phyloP scores from a whole-genome alignment of 2,797 vertebrate genomes.

The Otus scops region DNA sequence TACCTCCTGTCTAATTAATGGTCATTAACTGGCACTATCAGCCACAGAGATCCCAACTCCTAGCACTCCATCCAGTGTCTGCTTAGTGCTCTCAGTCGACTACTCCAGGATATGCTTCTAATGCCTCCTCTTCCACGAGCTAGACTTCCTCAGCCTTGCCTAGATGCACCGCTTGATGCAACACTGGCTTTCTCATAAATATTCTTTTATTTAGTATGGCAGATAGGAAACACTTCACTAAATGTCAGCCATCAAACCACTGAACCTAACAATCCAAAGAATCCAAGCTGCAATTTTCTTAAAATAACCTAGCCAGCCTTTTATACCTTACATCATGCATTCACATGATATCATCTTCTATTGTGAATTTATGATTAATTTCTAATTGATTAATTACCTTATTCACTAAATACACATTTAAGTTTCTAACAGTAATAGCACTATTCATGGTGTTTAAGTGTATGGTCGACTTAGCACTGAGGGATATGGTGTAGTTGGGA shows the following conservation, averaged over 20 bases:
- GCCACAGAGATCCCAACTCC: not conserved
- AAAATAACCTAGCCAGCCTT: not conserved
- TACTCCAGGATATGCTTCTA: not conserved
- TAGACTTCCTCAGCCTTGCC: not conserved
- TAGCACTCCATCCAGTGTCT: not conserved
- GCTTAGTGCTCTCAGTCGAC: not conserved
- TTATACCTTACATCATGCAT: not conserved
- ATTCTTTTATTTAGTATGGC: not conserved
- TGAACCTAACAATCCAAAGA: not conserved
- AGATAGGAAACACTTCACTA: not conserved
- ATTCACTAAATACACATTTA: not conserved
- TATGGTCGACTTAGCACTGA: too few relatives aligned
- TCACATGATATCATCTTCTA: not conserved
- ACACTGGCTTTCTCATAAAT: not conserved
- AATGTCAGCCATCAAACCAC: not conserved
- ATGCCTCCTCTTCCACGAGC: not conserved
- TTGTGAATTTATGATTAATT: not conserved
- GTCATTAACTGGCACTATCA: not conserved
- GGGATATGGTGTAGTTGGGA: too few relatives aligned
- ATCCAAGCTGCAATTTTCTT: not conserved
- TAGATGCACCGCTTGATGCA: not conserved
- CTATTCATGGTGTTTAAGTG: not conserved
- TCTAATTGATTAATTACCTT: not conserved
- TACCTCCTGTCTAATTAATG: not conserved
- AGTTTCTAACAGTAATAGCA: not conserved